phyloP scores from a whole-genome alignment of 2,113 vertebrate genomes.

The Callipepla californica region DNA sequence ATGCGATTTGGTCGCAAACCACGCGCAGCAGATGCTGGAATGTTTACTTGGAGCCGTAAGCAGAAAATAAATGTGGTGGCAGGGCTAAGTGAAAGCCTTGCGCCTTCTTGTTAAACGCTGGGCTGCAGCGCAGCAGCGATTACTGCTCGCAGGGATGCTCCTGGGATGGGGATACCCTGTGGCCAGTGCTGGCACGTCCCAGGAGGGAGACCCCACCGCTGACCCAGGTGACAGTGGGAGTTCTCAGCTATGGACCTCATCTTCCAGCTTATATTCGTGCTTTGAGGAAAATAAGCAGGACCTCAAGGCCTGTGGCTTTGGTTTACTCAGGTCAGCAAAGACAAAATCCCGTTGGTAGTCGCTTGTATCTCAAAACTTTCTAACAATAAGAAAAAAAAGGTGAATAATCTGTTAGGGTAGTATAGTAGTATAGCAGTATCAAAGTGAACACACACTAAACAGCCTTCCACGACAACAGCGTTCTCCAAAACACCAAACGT shows the following conservation, averaged over 20 bases:
- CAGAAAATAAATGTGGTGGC: background rate
- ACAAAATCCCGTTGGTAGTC: background rate
- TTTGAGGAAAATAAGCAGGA: rapidly evolving
- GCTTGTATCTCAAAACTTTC: background rate
- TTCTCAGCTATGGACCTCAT: background rate
- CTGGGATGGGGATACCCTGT: background rate
- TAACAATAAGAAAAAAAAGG: background rate
- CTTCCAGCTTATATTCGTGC: background rate
- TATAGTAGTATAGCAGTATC: too few relatives aligned
- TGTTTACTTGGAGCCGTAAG: background rate
- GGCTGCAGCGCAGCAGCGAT: background rate
- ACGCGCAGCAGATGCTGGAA: background rate
- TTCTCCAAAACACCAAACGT: background rate
- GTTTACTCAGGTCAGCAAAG: background rate
- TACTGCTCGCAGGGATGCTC: background rate
- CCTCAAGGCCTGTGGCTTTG: background rate
- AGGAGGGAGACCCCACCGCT: background rate
- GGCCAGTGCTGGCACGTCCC: rapidly evolving
- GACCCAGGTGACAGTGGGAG: background rate
- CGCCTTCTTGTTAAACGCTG: rapidly evolving
- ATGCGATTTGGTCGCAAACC: background rate
- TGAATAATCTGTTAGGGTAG: too few relatives aligned
- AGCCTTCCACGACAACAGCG: background rate
- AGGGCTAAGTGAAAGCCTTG: background rate
- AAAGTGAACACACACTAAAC: background rate